Evolutionary conservation across 2,797 vertebrate species (phyloP).

Genomic region (Poecilia gillii): DNA sequence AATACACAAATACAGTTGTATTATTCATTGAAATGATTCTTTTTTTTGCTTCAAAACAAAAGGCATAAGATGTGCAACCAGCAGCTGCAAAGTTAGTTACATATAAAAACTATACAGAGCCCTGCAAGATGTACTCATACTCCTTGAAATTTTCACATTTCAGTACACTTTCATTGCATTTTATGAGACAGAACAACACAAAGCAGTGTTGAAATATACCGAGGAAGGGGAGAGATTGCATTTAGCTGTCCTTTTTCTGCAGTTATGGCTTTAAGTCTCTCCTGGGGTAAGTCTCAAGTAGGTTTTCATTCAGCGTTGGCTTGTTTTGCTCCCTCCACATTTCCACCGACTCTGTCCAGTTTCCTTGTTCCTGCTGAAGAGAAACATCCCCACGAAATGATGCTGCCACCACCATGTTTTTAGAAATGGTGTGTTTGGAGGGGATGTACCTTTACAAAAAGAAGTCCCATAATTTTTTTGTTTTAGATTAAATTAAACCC

Average conservation of each 20-base stretch:
- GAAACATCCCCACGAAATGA: no score
- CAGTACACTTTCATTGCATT: background rate
- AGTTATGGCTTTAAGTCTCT: background rate
- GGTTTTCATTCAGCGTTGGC: background rate
- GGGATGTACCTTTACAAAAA: background rate
- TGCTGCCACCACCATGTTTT: background rate
- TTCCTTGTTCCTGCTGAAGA: background rate
- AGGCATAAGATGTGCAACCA: conserved; percentile 47
- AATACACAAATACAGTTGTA: conserved; percentile 39
- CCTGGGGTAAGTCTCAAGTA: background rate
- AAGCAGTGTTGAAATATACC: background rate
- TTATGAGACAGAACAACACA: background rate
- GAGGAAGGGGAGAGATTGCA: background rate
- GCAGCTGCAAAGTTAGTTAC: conserved; percentile 46
- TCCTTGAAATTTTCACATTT: background rate
- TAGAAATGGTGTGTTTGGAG: background rate
- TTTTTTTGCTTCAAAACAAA: conserved; percentile 25
- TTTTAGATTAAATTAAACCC: background rate
- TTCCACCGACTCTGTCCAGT: background rate
- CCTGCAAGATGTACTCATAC: background rate
- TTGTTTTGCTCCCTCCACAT: background rate
- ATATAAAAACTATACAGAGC: conserved; percentile 29
- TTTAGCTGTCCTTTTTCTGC: background rate
- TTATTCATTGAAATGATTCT: conserved; percentile 32
- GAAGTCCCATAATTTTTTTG: background rate